Evolutionary conservation across 2,888 invertebrate genomes (phyloP), one percentile per base, ranked within the genome.

Genomic region (Physocephala rufipes): DNA sequence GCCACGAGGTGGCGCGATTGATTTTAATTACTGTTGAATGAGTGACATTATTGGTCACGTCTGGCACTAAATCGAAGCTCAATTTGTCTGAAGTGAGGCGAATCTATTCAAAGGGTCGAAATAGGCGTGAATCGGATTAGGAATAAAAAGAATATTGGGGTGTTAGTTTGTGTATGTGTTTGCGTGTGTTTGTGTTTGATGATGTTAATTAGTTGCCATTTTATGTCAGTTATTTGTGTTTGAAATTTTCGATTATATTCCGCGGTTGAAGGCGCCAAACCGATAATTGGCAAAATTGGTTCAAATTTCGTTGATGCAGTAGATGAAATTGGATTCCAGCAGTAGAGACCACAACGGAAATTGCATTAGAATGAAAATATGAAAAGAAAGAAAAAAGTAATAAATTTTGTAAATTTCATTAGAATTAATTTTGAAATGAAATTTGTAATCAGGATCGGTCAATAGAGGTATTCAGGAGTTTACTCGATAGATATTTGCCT

Each of bases 1-100:
- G 95, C 95, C 95, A 95, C 70, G 92, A 91, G 73, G 91, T 92
- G 81, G 91, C 90, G 12, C 90, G 90, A 77, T 93, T 93, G 82
- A 93, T 94, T 85, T 94, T 94, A 4, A 95, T 93, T n/a, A 91
- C 91, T 61, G 92, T 91, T 53, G 93, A 86, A 73, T 92, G 91
- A 0, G 94, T 94, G 2, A 92, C 88, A 81, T 95, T 95, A 78
- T 92, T 93, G 47, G 90, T 89, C 53, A 90, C 87, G 78, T 93
- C 92, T 49, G 93, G 91, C 47, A 92, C 90, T 66, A 95, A 86
- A 85, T 94, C 93, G 82, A 95, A 95, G 78, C 94, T 89, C 74
- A 95, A 91, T 86, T 95, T 94, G 83, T 95, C 94, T 83, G 93
- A 93, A 13, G 93, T 92, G 81, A 93, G 90, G 70, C 94, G 89